Evolutionary conservation across 2,888 invertebrate species (phyloP).

Genomic region (Linnaemya vulpina): DNA sequence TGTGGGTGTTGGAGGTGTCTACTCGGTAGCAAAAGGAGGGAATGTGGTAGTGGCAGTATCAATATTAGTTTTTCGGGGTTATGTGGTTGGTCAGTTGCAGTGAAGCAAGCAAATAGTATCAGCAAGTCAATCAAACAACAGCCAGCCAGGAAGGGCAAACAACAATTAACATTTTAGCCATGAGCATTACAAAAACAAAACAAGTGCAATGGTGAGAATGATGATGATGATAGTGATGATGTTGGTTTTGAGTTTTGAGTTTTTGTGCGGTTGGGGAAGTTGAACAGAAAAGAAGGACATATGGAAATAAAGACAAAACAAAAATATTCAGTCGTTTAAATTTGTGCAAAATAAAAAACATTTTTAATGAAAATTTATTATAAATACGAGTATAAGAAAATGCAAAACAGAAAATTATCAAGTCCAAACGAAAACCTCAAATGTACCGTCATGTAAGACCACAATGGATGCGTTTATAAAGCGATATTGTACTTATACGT

Average conservation of each 20-base stretch:
- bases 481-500: conserved; percentile 4
- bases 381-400: not conserved
- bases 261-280: conserved; percentile 15
- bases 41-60: not conserved
- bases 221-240: conserved; percentile 39
- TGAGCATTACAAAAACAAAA: conserved; percentile 54
- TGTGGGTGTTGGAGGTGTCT: conserved; percentile 67
- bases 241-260: too few relatives aligned
- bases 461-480: conserved; percentile 37
- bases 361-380: conserved; percentile 40
- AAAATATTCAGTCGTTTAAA: conserved; percentile 17
- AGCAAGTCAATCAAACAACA: conserved; percentile 53
- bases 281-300: conserved; percentile 42
- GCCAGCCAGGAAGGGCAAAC: conserved; percentile 44
- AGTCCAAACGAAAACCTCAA: conserved; percentile 48
- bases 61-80: conserved; percentile 34
- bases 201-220: conserved; percentile 50
- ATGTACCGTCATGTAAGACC: conserved; percentile 44
- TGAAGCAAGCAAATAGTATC: conserved; percentile 12
- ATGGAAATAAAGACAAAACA: conserved; percentile 45
- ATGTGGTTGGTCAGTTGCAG: conserved; percentile 7
- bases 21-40: not conserved
- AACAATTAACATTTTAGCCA: conserved; percentile 48
- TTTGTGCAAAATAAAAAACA: conserved; percentile 2
- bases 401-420: conserved; percentile 3